Evolutionary conservation across 2,113 vertebrate species (phyloP), one percentile per base, ranked within the genome.

Genomic region (Morone saxatilis): DNA sequence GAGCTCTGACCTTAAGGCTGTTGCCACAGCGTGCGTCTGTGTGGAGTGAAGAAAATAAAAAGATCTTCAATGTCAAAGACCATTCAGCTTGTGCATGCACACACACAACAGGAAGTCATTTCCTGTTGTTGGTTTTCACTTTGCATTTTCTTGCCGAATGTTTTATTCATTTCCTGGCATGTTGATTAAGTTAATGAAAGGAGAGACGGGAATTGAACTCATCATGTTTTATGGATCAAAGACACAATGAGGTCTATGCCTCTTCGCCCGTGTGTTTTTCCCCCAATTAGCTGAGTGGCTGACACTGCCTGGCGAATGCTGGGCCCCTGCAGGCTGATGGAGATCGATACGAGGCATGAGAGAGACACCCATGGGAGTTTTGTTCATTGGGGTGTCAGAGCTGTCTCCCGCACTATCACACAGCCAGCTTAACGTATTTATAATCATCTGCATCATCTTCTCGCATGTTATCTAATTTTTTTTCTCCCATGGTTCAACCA

Each of bases 151-250:
- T 70, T 17, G 5, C 43, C 4, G 38, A 71, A 88, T 89, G 78
- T 81, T 90, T 91, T 79, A 86, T 92, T 90, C 66, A 87, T 86
- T 53, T 71, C 74, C 59, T 60, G 80, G 68, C 61, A 65, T 82
- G 84, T 88, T 76, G 70, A 79, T 86, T 80, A 79, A 84, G 59
- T 75, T 88, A 91, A 88, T 89, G 87, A 90, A 82, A 86, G 80
- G 57, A 76, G 72, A 71, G 69, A 67, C 22, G 50, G 65, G 78
- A 74, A 71, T 65, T 60, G 76, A 76, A 62, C 74, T 81, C 76
- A 43, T 91, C 88, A 88, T 93, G 83, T 90, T 92, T 91, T 88
- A 92, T 92, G 83, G 88, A 92, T 90, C 90, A 91, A 89, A 90
- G 88, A 66, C 85, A 83, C 81, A 86, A 85, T 85, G 76, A 89